Conservation (phyloP, 2,113 vertebrate species). For the Lathamus discolor region DNA sequence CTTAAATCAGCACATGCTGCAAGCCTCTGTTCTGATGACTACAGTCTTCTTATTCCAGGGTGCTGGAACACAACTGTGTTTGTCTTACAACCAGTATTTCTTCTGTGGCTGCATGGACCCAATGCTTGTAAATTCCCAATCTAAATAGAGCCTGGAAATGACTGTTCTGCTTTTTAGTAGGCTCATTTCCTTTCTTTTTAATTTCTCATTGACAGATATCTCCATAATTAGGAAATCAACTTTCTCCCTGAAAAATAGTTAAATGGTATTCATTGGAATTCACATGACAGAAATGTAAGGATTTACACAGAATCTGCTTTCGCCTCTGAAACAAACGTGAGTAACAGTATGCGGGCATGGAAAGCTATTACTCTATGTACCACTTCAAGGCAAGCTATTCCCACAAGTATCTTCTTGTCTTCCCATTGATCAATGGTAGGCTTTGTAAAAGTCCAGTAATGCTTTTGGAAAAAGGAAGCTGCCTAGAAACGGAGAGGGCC, state of each 20-base stretch:
- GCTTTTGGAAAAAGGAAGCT: background rate
- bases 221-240: background rate
- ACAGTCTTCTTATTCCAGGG: background rate
- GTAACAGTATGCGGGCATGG: rapidly evolving
- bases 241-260: background rate
- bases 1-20: background rate
- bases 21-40: background rate
- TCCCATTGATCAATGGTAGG: background rate
- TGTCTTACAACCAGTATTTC: background rate
- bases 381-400: background rate
- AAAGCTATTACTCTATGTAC: background rate
- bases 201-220: background rate
- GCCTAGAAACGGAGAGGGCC: background rate
- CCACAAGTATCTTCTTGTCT: background rate
- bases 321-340: background rate
- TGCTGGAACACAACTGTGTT: background rate
- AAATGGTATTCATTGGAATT: background rate
- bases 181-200: background rate
- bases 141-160: background rate
- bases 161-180: background rate
- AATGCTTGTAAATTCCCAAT: background rate
- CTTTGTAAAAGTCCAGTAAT: background rate
- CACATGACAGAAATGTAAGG: background rate
- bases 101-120: background rate
- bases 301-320: background rate